Base-by-base conservation (phyloP, 2,888 invertebrate genomes). In the Chydorus sphaericus region DNA sequence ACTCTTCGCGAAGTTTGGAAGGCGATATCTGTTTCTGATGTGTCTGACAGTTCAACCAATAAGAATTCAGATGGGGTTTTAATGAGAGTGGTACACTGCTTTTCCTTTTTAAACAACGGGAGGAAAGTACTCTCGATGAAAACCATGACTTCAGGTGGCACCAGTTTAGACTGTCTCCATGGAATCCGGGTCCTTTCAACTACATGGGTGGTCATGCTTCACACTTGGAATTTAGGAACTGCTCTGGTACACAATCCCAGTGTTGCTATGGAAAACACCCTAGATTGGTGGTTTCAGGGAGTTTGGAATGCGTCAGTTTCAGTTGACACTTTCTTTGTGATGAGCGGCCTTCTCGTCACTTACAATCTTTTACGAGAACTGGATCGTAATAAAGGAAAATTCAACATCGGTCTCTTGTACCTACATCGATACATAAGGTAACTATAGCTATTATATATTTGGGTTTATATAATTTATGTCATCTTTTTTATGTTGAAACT, bases 321-420 rank as follows among this genome's bases (percentile, higher is more conserved):
- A 50, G 88, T 88, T 39, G 88, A 88, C 65, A 85, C 85, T 4
- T 88, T 88, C 71, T 88, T 87, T 72, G 86, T 85, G 64, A 85
- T 88, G 62, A 79, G 80, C 16, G 55, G 55, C 11, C 36, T 55
- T n/a, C 48, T 55, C 6, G 48, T 48, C n/a, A 23, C 55, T 8
- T 55, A 20, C 36, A 31, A 49, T n/a, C 26, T 49, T 11, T 23
- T 55, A 23, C 48, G 48, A 20, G 48, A 55, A 33, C 26, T 55
- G 33, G 55, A 55, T 49, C 37, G 39, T 1, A 26, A 6, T 23
- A 48, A 48, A 49, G 55, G 55, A 20, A 48, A 49, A 36, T 49
- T 55, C 20, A 55, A 55, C n/a, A 23, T 33, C 11, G 29, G 31
- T 10, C 20, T 55, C 8, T 23, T 48, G 14, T 55, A 55, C 30